Percentiles rank a stretch among this genome's conserved stretches.
phyloP scores from a whole-genome alignment of 1,140 invertebrate genomes.

The Pentalonia nigronervosa region DNA sequence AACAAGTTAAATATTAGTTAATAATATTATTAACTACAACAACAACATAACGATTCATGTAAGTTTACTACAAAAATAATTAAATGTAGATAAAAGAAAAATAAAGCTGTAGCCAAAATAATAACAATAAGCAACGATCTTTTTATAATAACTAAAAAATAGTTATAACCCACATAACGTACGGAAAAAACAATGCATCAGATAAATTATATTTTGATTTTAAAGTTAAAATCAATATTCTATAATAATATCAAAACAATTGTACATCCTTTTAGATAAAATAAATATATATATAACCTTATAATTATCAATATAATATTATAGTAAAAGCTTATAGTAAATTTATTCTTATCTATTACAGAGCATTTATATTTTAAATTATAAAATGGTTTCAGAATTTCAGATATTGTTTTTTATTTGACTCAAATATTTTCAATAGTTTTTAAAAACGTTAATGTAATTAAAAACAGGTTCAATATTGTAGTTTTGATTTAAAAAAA shows the following conservation, averaged over 20 bases:
- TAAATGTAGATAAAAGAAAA: background rate
- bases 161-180: background rate
- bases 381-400: background rate
- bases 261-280: background rate
- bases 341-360: background rate
- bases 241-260: background rate
- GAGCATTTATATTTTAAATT: background rate
- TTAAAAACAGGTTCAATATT: background rate
- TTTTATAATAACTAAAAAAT: background rate
- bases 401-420: background rate
- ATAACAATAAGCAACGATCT: background rate
- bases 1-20: background rate
- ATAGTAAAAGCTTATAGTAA: background rate
- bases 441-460: background rate
- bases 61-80: background rate
- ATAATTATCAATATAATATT: background rate
- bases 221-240: background rate
- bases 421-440: background rate
- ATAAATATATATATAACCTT: background rate
- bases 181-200: background rate
- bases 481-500: too few relatives aligned
- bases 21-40: background rate
- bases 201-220: background rate
- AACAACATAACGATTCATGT: background rate
- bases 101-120: background rate